Percentiles rank a stretch among this genome's conserved stretches.
Conservation (phyloP, 2,888 invertebrate genomes). For the Noctuana brunneofusca region DNA sequence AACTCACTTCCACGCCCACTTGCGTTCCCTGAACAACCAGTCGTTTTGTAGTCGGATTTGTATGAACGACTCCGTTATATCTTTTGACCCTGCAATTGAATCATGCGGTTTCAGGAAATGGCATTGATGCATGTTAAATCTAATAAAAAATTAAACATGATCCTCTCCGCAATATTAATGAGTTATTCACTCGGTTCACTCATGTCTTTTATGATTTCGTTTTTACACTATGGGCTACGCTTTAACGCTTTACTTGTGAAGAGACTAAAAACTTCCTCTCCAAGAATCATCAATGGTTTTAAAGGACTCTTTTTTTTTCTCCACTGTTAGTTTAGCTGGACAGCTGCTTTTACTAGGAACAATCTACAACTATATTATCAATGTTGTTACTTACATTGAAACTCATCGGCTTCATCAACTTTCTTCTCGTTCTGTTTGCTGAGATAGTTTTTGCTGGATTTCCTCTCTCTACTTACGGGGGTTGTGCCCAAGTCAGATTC, state of each 20-base stretch:
- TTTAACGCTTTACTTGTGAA: too few relatives aligned
- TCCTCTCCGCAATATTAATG: too few relatives aligned
- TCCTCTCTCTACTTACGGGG: constrained; percentile 44
- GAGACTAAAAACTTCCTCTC: too few relatives aligned
- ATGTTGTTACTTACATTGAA: constrained; percentile 67
- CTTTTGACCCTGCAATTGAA: constrained; percentile 68
- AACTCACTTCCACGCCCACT: constrained; percentile 77
- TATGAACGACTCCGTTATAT: constrained; percentile 75
- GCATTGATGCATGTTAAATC: background rate
- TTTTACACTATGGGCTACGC: too few relatives aligned
- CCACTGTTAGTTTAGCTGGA: too few relatives aligned
- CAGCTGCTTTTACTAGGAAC: too few relatives aligned
- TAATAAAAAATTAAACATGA: background rate
- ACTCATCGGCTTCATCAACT: constrained; percentile 57
- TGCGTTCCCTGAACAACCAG: constrained; percentile 70
- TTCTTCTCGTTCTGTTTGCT: constrained; percentile 43
- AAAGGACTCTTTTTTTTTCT: too few relatives aligned
- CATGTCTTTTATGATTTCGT: too few relatives aligned
- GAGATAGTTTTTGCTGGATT: constrained; percentile 39
- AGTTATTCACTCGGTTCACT: too few relatives aligned
- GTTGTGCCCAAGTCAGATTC: constrained; percentile 51
- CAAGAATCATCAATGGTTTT: too few relatives aligned
- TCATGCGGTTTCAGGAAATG: constrained; percentile 20
- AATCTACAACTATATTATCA: too few relatives aligned
- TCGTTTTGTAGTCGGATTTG: constrained; percentile 75